Percentiles rank a stretch among this genome's conserved stretches.
Conservation (phyloP, 2,113 vertebrate genomes). For the Heterocephalus glaber region DNA sequence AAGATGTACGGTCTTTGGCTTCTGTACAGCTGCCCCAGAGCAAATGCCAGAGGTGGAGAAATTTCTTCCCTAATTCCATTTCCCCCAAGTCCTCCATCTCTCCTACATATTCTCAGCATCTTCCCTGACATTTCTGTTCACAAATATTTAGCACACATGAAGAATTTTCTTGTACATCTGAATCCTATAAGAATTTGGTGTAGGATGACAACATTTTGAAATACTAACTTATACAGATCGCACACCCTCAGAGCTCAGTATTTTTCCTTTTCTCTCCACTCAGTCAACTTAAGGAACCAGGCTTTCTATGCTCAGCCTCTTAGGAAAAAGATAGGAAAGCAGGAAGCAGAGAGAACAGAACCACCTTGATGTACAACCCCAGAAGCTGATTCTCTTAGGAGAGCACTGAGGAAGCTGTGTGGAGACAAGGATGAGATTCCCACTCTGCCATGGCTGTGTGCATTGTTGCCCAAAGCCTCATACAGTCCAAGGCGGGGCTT, state of each 20-base stretch:
- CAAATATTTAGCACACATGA: not conserved
- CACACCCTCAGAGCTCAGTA: not conserved
- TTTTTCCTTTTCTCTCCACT: not conserved
- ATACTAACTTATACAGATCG: not conserved
- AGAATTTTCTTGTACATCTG: slow-evolving; percentile 10
- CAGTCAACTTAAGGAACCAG: not conserved
- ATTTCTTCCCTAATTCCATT: not conserved
- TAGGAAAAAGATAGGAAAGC: not conserved
- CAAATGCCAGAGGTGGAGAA: not conserved
- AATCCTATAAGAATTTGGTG: not conserved
- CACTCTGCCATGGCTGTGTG: not conserved
- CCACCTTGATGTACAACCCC: not conserved
- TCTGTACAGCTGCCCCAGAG: not conserved
- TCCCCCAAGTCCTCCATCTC: not conserved
- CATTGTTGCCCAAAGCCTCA: too few species aligned
- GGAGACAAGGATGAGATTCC: not conserved
- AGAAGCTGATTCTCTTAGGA: not conserved
- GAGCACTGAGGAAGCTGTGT: too few species aligned
- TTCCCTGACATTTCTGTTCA: not conserved
- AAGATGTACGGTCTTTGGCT: not conserved
- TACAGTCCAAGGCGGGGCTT: too few species aligned
- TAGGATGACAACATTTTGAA: not conserved
- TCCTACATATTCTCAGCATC: not conserved
- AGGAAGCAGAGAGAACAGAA: not conserved
- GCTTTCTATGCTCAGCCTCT: not conserved